A percentile compares a stretch with the other conserved stretches of the same genome.
These are phyloP conservation scores for Therioaphis trifolii DNA, from an alignment of 2,888 invertebrate genomes.

Conservation along the genomic window DNA sequence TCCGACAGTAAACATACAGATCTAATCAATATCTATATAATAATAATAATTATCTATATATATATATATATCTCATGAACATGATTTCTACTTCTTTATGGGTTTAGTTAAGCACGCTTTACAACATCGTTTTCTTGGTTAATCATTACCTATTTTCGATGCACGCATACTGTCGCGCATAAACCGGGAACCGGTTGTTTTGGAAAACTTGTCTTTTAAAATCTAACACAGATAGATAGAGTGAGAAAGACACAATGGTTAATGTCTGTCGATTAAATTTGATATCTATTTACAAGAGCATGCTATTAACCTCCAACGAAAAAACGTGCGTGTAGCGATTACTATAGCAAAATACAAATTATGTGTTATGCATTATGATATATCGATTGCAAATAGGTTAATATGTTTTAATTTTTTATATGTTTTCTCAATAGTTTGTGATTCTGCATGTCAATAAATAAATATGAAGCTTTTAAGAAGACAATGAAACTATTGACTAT, in stretches of 20 bases:
- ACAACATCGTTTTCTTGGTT: constrained; percentile 51
- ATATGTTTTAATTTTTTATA: not conserved
- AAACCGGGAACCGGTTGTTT: constrained; percentile 55
- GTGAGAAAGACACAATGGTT: constrained; percentile 16
- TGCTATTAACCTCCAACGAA: constrained; percentile 9
- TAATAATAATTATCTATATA: constrained; percentile 41
- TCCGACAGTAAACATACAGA: constrained; percentile 41
- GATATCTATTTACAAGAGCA: constrained; percentile 36
- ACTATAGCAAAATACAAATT: not conserved
- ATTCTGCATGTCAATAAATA: too few relatives aligned
- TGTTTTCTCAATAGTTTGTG: not conserved
- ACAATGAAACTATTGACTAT: too few relatives aligned
- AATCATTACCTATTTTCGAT: constrained; percentile 55
- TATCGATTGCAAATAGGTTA: not conserved
- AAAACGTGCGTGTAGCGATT: not conserved
- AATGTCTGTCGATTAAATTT: constrained; percentile 42
- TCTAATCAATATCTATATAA: constrained; percentile 41
- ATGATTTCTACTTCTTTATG: constrained; percentile 55
- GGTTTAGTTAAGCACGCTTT: constrained; percentile 41
- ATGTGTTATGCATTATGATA: not conserved
- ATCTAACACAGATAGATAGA: not conserved
- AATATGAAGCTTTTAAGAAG: too few relatives aligned
- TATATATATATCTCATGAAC: not conserved
- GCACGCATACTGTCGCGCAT: constrained; percentile 23
- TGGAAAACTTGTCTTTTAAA: constrained; percentile 59